Base-by-base conservation (phyloP, 2,888 invertebrate genomes). In the Microlaimidae sp. region DNA sequence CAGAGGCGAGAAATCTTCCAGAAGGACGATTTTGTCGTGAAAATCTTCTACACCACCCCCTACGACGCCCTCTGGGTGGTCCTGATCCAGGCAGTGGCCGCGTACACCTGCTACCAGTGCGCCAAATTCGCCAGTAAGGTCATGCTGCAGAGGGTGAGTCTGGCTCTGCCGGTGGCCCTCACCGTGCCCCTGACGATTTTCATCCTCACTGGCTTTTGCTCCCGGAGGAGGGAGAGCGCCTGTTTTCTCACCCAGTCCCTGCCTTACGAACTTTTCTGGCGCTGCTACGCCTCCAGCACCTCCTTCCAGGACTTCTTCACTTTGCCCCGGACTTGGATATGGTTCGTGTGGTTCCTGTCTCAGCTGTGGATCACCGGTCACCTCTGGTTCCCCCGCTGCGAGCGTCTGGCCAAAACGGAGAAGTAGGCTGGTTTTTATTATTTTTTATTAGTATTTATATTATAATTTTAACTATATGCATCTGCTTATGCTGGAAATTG, bases 351-450 rank as follows among this genome's bases (percentile, higher is more conserved):
- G 87, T 73, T 92, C 52, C 71, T 92, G 2, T 90, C 90, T 1
- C 93, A 95, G 73, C 85, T 89, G 0, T 93, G 95, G 89, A 85
- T 93, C 52, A 85, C 90, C 0, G 76, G 92, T 56, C 93, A 97
- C 66, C 87, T 95, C 59, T 97, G 93, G 93, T 88, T 85, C 2
- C 95, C 95, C 2, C 89, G 90, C 75, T 88, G 89, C 65, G 93
- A 95, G 74, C 81, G 95, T 76, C 78, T 97, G 66, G 93, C 93
- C 0, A 82, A 89, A 40, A 92, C 93, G 0, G 95, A 95, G 71
- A 90, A 89, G 43, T 43, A 43, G 7, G 43, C n/a, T n/a, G n/a
- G n/a, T n/a, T n/a, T n/a, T n/a, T n/a, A n/a, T n/a, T n/a, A n/a
- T n/a, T n/a, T n/a, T n/a, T n/a, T n/a, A n/a, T n/a, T n/a, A n/a